These are phyloP conservation scores for Suillia variegata DNA, from an alignment of 2,888 invertebrate genomes.

Conservation along the genomic window DNA sequence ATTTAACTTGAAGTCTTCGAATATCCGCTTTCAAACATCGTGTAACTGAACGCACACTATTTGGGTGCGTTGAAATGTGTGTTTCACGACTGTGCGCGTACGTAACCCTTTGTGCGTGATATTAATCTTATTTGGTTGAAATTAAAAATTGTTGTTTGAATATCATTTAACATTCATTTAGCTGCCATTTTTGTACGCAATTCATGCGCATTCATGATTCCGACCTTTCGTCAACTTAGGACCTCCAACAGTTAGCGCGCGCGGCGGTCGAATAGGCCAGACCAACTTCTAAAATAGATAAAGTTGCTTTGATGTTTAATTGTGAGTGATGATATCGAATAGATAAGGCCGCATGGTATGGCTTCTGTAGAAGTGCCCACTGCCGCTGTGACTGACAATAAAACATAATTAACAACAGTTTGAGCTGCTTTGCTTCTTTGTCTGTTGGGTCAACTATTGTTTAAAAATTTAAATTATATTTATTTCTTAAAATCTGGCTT, in stretches of 20 bases:
- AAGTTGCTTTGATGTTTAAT: background rate
- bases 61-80: constrained; percentile 35
- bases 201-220: background rate
- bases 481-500: no score
- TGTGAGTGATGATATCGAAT: background rate
- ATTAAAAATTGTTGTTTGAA: constrained; percentile 47
- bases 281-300: no score
- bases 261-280: background rate
- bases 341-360: background rate
- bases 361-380: background rate
- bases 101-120: constrained; percentile 43
- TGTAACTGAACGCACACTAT: background rate
- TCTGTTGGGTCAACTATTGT: no score
- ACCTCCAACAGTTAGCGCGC: constrained; percentile 30
- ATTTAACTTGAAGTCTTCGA: background rate
- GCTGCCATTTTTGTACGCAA: constrained; percentile 38
- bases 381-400: constrained; percentile 12
- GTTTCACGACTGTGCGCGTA: constrained; percentile 36
- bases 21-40: background rate
- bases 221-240: constrained; percentile 16
- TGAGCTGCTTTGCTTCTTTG: constrained; percentile 17
- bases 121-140: constrained; percentile 50
- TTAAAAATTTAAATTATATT: no score
- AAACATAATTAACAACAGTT: constrained; percentile 30
- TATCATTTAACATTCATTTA: constrained; percentile 48